A percentile compares a stretch with the other conserved stretches of the same genome.
These are phyloP conservation scores for Bufotes viridis DNA, from an alignment of 2,797 vertebrate species.

Conservation along the genomic window DNA sequence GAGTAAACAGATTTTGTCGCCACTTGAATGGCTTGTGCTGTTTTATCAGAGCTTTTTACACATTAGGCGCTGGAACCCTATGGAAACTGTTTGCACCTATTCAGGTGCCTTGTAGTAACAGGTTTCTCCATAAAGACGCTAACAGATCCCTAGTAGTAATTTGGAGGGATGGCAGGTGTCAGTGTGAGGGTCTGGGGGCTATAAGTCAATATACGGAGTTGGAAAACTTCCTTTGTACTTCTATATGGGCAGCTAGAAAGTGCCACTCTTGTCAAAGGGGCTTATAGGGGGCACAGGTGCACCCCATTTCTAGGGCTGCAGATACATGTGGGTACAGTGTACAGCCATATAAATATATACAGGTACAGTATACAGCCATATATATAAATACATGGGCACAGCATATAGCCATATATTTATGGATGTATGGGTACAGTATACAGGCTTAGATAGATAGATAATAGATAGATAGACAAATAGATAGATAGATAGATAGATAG, in stretches of 20 bases:
- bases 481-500: too few species aligned
- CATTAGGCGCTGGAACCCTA: not conserved
- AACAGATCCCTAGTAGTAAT: not conserved
- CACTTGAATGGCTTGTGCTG: not conserved
- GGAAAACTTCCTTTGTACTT: not conserved
- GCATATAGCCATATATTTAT: too few species aligned
- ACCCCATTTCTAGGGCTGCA: not conserved
- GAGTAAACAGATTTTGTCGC: not conserved
- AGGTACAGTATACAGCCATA: too few species aligned
- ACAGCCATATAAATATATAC: too few species aligned
- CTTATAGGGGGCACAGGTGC: not conserved
- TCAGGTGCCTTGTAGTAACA: slow-evolving; percentile 18
- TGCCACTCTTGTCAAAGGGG: too few species aligned
- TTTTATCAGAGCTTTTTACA: not conserved
- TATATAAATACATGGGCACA: too few species aligned
- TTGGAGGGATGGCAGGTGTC: slow-evolving; percentile 16
- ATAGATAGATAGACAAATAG: too few species aligned
- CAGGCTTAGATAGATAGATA: too few species aligned
- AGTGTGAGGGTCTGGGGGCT: slow-evolving; percentile 48
- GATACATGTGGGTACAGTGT: not conserved
- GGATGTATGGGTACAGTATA: too few species aligned
- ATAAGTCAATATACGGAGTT: not conserved
- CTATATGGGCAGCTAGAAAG: not conserved
- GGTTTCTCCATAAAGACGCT: not conserved
- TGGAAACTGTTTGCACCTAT: slow-evolving; percentile 21